phyloP scores from a whole-genome alignment of 2,113 vertebrate genomes.

The Zosterops pallidus region DNA sequence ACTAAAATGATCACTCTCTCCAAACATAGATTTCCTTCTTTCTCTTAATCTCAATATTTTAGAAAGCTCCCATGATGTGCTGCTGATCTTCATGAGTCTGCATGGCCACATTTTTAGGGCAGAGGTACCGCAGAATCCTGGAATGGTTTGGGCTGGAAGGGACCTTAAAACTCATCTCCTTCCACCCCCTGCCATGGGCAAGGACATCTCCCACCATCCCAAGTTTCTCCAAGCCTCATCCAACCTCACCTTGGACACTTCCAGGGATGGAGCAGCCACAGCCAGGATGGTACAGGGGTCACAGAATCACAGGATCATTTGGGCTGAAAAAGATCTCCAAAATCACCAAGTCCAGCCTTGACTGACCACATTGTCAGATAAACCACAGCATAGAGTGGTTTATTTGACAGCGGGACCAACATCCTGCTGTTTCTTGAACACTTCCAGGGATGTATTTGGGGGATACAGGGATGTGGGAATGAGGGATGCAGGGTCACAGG shows the following conservation, averaged over 20 bases:
- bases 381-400: neutral
- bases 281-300: neutral
- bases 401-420: no score
- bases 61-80: rapidly evolving
- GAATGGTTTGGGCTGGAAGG: neutral
- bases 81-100: neutral
- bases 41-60: neutral
- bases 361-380: neutral
- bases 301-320: neutral
- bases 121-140: rapidly evolving
- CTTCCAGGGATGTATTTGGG: neutral
- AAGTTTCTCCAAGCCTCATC: rapidly evolving
- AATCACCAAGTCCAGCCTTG: neutral
- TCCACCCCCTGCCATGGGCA: neutral
- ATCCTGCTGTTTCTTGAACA: neutral
- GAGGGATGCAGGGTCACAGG: neutral
- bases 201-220: neutral
- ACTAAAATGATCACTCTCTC: neutral
- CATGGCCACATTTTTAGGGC: rapidly evolving
- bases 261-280: neutral
- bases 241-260: rapidly evolving
- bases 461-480: no score
- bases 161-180: rapidly evolving
- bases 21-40: neutral
- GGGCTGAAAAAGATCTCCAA: neutral